Conservation (phyloP, 2,113 vertebrate genomes). For the Solenodon paradoxus region DNA sequence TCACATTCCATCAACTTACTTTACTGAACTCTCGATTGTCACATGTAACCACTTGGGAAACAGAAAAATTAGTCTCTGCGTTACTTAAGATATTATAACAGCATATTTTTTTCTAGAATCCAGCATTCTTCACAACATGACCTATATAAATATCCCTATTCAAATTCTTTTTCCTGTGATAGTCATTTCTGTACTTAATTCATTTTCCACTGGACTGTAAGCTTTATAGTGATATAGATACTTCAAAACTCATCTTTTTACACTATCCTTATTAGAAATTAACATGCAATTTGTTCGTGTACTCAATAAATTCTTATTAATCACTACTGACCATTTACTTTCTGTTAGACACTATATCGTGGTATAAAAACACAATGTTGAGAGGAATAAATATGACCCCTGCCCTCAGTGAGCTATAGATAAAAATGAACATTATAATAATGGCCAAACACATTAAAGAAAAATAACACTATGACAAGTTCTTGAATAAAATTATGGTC, state of each 20-base stretch:
- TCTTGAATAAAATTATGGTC: neutral
- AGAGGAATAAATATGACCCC: neutral
- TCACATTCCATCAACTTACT: too few species aligned
- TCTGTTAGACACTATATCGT: neutral
- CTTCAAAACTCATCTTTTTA: neutral
- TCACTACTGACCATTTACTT: neutral
- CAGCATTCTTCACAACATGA: neutral
- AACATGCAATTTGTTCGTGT: neutral
- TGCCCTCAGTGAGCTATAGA: neutral
- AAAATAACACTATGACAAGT: neutral
- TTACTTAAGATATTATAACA: neutral
- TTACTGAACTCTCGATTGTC: neutral
- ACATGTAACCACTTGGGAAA: neutral
- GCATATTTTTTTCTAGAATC: neutral
- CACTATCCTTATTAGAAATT: neutral
- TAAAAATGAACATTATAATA: neutral
- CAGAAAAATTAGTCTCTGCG: neutral
- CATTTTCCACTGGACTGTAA: neutral
- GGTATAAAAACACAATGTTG: neutral
- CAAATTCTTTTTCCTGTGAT: neutral
- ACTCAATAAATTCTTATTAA: neutral
- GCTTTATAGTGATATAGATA: neutral
- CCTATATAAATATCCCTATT: neutral
- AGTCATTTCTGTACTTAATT: neutral
- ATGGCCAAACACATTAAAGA: neutral